A percentile compares a stretch with the other conserved stretches of the same genome.
Evolutionary conservation across 2,797 vertebrate genomes (phyloP).

Genomic region (Stomatorhinus walkeri): DNA sequence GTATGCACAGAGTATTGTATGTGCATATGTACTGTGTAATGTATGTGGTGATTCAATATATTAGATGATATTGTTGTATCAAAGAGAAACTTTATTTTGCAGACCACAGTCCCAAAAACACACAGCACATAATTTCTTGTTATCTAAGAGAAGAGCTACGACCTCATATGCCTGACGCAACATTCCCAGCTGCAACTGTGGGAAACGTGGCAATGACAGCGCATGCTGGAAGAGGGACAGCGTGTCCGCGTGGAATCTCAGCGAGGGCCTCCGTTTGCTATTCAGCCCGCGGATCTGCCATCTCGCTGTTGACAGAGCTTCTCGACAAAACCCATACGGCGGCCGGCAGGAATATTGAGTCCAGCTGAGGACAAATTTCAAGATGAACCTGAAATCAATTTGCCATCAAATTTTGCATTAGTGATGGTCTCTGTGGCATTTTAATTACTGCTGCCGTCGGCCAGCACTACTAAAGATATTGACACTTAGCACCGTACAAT

Average conservation of each 20-base stretch:
- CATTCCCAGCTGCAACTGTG: neutral
- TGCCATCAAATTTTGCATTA: constrained; percentile 80
- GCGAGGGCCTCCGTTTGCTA: constrained; percentile 56
- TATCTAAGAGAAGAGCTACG: neutral
- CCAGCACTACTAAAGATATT: constrained; percentile 88
- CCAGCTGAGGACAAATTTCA: constrained; percentile 74
- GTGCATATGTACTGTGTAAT: neutral
- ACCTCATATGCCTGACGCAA: neutral
- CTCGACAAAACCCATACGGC: constrained; percentile 75
- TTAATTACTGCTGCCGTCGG: constrained; percentile 95
- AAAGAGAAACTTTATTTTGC: neutral
- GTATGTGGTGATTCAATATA: neutral
- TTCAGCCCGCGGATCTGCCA: constrained; percentile 64
- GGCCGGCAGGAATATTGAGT: constrained; percentile 73
- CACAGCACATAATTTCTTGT: neutral
- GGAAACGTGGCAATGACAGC: neutral
- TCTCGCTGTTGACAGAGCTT: constrained; percentile 68
- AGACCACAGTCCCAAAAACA: neutral
- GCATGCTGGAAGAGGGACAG: neutral
- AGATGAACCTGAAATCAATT: constrained; percentile 85
- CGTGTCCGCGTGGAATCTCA: neutral
- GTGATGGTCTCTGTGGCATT: constrained; percentile 80
- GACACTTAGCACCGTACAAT: constrained; percentile 97
- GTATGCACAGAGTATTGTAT: neutral
- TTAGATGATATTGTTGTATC: neutral